These are phyloP conservation scores for Drosophila mauritiana DNA, from an alignment of 1,140 invertebrate genomes.

Conservation along the genomic window DNA sequence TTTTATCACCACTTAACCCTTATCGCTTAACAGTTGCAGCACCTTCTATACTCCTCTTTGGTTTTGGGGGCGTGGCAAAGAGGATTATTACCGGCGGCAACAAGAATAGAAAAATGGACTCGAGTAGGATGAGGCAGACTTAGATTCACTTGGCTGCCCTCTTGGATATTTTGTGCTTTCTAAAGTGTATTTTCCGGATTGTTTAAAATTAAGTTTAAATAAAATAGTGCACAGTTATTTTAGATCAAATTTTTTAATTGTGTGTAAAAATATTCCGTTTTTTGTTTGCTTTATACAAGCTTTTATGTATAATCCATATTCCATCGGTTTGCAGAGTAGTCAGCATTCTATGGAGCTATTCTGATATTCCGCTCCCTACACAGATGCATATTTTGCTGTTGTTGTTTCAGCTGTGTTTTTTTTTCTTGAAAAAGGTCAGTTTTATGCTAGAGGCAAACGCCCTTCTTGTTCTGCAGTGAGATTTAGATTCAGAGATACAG, in stretches of 20 bases:
- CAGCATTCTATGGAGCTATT: background rate
- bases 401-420: constrained; percentile 24
- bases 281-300: background rate
- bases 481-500: constrained; percentile 24
- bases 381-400: constrained; percentile 28
- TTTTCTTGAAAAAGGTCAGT: constrained; percentile 50
- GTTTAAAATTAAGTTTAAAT: no score
- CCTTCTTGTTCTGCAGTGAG: constrained; percentile 33
- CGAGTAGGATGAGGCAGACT: constrained; percentile 13
- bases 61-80: constrained; percentile 57
- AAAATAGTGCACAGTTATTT: no score
- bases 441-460: constrained; percentile 58
- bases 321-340: background rate
- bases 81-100: constrained; percentile 62
- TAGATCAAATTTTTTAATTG: background rate
- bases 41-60: background rate
- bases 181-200: background rate
- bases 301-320: background rate
- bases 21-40: constrained; percentile 21
- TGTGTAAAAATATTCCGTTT: background rate
- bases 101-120: constrained; percentile 13
- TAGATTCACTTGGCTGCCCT: constrained; percentile 52
- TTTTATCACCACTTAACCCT: constrained; percentile 36
- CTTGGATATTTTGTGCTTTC: constrained; percentile 14
- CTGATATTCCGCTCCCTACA: constrained; percentile 2